Base-by-base conservation (phyloP, 2,888 invertebrate species). In the Tipula helvola region DNA sequence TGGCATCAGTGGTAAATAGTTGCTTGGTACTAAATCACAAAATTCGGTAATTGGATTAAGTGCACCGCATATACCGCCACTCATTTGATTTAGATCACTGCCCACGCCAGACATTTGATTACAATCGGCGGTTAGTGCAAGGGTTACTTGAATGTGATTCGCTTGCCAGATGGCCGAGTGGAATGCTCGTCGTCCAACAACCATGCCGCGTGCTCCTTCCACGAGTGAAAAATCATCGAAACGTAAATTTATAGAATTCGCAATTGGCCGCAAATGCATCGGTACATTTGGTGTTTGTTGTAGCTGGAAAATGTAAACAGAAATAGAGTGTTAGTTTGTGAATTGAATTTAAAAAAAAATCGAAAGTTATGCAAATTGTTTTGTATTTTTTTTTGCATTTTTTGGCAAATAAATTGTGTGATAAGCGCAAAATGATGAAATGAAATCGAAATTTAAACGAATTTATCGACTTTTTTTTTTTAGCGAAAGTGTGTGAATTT, bases 41-140 rank as follows among this genome's bases (percentile, higher is more conserved):
- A 96, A 96, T 92, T 96, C 96, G 7, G 96, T 95, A 44, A 96
- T 93, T 7, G 96, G 95, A 88, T 94, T 93, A 88, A 96, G 91
- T 89, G 94, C 95, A 89, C 95, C 95, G 90, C 94, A 93, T 7
- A 94, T 93, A 88, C 95, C 95, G 89, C 94, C 94, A 5, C 94
- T 93, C 88, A 94, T 90, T 88, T 94, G 94, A 16, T 93, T 94
- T 2, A 91, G 88, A 44, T 91, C 91, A 0, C 91, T 91, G 12
- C 91, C 90, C 4, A 91, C 90, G 12, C 91, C 91, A 0, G 93
- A 93, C 91, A 94, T 92, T 88, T 94, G 93, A 89, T 92, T 92
- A 87, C 91, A 91, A 88, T 94, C 94, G 87, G 93, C 93, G 86
- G 94, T 93, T 86, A 95, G 92, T 90, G 95, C 94, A 88, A 95